These are phyloP conservation scores for Anguilla japonica DNA, from an alignment of 2,113 vertebrate genomes.

Conservation along the genomic window DNA sequence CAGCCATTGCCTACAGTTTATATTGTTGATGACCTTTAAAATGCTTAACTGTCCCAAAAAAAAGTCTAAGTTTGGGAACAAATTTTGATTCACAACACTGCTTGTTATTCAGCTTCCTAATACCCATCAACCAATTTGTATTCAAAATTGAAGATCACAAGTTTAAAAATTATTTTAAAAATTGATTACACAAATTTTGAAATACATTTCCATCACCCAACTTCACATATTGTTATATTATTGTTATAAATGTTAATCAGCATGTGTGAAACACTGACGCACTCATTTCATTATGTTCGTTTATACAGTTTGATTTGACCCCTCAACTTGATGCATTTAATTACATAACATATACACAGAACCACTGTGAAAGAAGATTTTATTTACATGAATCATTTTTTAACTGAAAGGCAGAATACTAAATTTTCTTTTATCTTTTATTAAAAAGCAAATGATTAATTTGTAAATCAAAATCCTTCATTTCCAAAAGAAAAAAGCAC, in stretches of 20 bases:
- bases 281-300: neutral
- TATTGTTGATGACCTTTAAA: neutral
- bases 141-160: neutral
- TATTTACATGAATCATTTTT: constrained; percentile 66
- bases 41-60: neutral
- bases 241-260: no score
- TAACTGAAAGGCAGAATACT: constrained; percentile 58
- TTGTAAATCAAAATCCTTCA: constrained; percentile 52
- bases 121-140: neutral
- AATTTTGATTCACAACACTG: neutral
- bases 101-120: neutral
- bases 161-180: neutral
- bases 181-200: no score
- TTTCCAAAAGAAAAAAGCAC: constrained; percentile 36
- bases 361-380: constrained; percentile 58
- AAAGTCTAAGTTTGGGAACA: neutral
- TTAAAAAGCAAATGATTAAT: constrained; percentile 48
- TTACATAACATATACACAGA: constrained; percentile 24
- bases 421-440: constrained; percentile 43
- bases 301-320: neutral
- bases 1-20: neutral
- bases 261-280: neutral
- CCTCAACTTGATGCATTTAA: neutral
- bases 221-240: no score
- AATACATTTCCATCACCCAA: no score